Evolutionary conservation across 2,113 vertebrate species (phyloP).

Genomic region (Noturus placidus): DNA sequence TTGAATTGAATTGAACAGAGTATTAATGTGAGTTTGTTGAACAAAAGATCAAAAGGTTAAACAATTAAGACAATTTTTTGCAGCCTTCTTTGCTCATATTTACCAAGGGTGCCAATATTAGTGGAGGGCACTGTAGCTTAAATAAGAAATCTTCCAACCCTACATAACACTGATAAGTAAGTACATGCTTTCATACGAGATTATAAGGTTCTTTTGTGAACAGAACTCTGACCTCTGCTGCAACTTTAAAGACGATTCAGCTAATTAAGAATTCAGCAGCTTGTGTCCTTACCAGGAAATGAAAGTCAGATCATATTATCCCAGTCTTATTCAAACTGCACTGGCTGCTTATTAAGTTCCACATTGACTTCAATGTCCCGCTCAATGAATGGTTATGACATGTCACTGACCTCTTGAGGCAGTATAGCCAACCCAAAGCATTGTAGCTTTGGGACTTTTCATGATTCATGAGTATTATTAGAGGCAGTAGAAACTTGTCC

Average conservation of each 20-base stretch:
- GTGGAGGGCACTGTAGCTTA: neutral
- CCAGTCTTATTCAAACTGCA: slow-evolving; percentile 1
- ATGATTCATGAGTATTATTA: neutral
- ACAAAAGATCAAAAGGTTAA: no score
- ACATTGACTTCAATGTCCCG: neutral
- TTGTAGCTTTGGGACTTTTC: neutral
- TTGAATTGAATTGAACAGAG: no score
- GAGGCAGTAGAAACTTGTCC: neutral
- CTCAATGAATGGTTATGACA: neutral
- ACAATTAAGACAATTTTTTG: no score
- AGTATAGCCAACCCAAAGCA: neutral
- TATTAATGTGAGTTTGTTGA: no score
- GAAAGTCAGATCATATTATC: neutral
- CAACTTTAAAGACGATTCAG: neutral
- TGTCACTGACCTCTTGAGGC: neutral
- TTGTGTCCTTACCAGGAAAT: neutral
- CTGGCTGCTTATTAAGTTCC: neutral
- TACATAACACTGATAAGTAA: neutral
- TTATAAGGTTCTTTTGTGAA: neutral
- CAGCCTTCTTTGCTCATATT: no score
- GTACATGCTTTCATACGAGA: neutral
- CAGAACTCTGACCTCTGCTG: neutral
- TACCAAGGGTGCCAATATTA: no score
- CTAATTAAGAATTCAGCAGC: neutral
- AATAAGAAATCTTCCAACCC: neutral